Base-by-base conservation (phyloP, 2,113 vertebrate genomes). In the Prolemur simus region DNA sequence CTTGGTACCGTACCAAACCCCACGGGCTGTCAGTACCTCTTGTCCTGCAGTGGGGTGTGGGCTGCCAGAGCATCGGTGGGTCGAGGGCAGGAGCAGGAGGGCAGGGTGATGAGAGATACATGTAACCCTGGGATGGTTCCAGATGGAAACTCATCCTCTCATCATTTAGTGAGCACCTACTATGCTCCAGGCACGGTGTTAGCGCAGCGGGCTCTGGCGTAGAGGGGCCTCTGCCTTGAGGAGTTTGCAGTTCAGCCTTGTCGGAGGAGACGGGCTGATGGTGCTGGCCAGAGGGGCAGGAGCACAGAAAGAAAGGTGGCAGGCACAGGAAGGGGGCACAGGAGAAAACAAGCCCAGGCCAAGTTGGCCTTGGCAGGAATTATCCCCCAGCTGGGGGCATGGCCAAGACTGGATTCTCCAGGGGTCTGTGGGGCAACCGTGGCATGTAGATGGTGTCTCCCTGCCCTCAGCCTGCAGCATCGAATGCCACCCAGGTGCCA, bases 131-230 rank as follows among this genome's bases (percentile, higher is more conserved):
- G 20, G 10, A 14, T 20, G 68, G 29, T 32, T 85, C 77, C 25
- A 11, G 34, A 15, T 23, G 7, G n/a, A 56, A 60, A 68, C 9
- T 18, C 34, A 25, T 15, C 25, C 39, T 23, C 14, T 27, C 29
- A 0, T 32, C 39, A 15, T 88, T 63, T 47, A 4, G 14, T 3
- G n/a, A 42, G 25, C 39, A 58, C 11, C 54, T 76, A 8, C 74
- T 74, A 20, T 3, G 25, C 0, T 0, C 29, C 29, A 3, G 58
- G 64, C 27, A 20, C 60, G 81, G 13, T 4, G 14, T 52, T 12
- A 60, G 37, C 3, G 7, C 56, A 47, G 21, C 0, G 3, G 37
- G 7, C 8, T n/a, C 32, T 0, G 0, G 29, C 3, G 14, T n/a
- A 11, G 71, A 11, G 17, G 0, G 0, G 6, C 37, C 23, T 63